Base-by-base conservation (phyloP, 2,888 invertebrate genomes). In the Nebria salina region DNA sequence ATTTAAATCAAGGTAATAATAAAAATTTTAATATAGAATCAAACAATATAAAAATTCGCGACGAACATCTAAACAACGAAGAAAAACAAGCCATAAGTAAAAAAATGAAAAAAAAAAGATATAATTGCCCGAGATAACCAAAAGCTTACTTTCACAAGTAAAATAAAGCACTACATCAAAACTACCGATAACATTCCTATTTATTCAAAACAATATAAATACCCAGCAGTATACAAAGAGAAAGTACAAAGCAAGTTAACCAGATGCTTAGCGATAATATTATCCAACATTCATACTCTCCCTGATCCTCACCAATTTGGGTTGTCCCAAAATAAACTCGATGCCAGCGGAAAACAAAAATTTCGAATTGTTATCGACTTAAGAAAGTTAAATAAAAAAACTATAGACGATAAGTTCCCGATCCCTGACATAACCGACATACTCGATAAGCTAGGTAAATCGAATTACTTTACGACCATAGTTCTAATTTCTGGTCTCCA, bases 401-500 rank as follows among this genome's bases (percentile, higher is more conserved):
- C 54, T 1, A 54, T 54, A 54, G 54, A 54, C 54, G 54, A 54
- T 54, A 54, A 54, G 8, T 54, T 54, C 54, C 54, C 54, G 2
- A 54, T 54, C 4, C 54, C 54, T 7, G 13, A 54, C 54, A 54
- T 54, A 7, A 54, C 54, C 8, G 54, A 54, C 54, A 54, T 54
- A 54, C 8, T 54, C 4, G 54, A 54, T 54, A 54, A 54, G 8
- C 7, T 54, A 54, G 54, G 54, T 7, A 54, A 54, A 54, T 54
- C 54, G 0, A 54, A 54, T 8, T 54, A 54, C 7, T 54, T 54
- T 8, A 54, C 54, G 7, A 80, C 75, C 8, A 41, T 83, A 15
- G 83, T 82, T 74, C 26, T 83, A n/a, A 80, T 82, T 11, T 66
- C 66, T 6, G 83, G 79, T 7, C 82, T 82, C 43, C 83, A 83